Evolutionary conservation across 1,140 invertebrate species (phyloP).

Genomic region (Bacillus rossius): DNA sequence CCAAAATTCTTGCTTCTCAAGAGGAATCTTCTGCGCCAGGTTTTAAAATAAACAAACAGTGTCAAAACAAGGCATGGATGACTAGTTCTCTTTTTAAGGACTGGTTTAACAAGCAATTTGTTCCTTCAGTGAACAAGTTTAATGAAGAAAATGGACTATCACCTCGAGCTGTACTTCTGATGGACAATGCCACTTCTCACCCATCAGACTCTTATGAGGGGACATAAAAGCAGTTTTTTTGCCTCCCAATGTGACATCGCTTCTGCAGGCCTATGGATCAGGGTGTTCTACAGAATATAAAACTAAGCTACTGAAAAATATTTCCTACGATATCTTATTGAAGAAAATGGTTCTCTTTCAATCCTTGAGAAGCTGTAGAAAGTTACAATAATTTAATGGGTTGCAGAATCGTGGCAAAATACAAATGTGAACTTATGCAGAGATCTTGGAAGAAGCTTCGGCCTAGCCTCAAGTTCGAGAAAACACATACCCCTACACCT

Average conservation of each 20-base stretch:
- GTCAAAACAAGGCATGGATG: slow-evolving; percentile 37
- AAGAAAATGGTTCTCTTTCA: not conserved
- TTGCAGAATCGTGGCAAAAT: not conserved
- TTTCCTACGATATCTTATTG: slow-evolving; percentile 5
- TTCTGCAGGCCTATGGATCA: slow-evolving; percentile 43
- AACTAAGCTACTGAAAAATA: slow-evolving; percentile 13
- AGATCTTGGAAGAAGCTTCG: too few species aligned
- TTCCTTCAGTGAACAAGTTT: slow-evolving; percentile 3
- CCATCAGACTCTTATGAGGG: not conserved
- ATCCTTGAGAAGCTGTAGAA: slow-evolving; percentile 1
- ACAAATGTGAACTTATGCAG: too few species aligned
- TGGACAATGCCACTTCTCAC: slow-evolving; percentile 1
- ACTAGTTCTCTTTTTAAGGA: slow-evolving; percentile 29
- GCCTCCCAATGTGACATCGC: slow-evolving; percentile 40
- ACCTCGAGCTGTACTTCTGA: slow-evolving; percentile 1
- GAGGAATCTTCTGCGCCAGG: slow-evolving; percentile 28
- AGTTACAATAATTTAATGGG: slow-evolving; percentile 3
- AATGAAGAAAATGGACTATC: slow-evolving; percentile 4
- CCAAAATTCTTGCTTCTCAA: slow-evolving; percentile 30
- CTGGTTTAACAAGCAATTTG: slow-evolving; percentile 30
- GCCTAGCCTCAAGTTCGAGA: too few species aligned
- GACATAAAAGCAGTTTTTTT: slow-evolving; percentile 31
- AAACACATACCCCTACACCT: too few species aligned
- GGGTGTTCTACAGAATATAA: slow-evolving; percentile 37
- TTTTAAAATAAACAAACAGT: slow-evolving; percentile 28